Base-by-base conservation (phyloP, 2,113 vertebrate species). In the Ceyx margarethae region DNA sequence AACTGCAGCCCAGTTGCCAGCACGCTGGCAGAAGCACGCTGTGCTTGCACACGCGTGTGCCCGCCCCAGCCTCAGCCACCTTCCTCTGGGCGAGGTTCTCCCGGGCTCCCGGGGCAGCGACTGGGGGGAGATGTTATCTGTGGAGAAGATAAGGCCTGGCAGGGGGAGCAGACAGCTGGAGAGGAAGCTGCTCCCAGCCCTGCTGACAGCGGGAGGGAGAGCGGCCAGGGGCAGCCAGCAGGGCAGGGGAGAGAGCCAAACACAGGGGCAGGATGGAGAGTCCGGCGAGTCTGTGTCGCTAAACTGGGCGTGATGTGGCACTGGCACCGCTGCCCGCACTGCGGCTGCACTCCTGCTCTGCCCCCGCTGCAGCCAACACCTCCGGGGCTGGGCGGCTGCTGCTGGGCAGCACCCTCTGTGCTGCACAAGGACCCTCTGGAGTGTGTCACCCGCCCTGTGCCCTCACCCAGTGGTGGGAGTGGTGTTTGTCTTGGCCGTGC, bases 151-250 rank as follows among this genome's bases (percentile, higher is more conserved):
- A 58, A 61, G 81, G 42, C 50, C 90, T 84, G 69, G 62, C 53
- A 25, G 43, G 57, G 68, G 73, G 40, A 91, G 43, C 4, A 1
- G 58, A 15, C 51, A 73, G 61, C 81, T 15, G 2, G 68, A 85
- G 89, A 91, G 92, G 95, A 92, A 92, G 54, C 81, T 80, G 86
- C 89, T 94, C 57, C 22, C 61, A 75, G 35, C 74, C 78, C 81
- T 81, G 75, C 54, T 86, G 94, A 86, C 74, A 92, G 81, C 71
- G 37, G 35, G 43, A 86, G 81, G 45, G 83, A 78, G 56, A 56
- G 46, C 5, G 0, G 65, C 90, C 1, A 20, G 61, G 57, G 90
- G 60, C 73, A 90, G 66, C 93, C 9, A 3, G 74, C 89, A 66
- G 62, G 2, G 1, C 0, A 0, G 15, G n/a, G 25, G 31, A 23